phyloP scores from a whole-genome alignment of 2,113 vertebrate species.

The Labeo catla region DNA sequence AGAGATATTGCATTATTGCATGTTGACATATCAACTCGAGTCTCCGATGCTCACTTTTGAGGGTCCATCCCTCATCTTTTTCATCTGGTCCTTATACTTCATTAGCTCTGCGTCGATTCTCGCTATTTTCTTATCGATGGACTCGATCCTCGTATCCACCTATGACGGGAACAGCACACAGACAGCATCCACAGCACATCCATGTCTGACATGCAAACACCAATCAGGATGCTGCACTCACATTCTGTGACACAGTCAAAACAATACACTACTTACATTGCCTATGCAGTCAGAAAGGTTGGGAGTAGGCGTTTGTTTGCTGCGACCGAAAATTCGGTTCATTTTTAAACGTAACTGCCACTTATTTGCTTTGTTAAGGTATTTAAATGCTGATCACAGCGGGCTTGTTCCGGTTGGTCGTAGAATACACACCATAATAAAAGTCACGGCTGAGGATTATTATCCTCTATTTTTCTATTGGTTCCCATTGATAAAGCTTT shows the following conservation, averaged over 20 bases:
- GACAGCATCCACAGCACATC: background rate
- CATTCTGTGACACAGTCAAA: background rate
- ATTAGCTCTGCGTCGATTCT: constrained; percentile 90
- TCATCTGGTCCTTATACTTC: constrained; percentile 98
- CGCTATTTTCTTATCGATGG: constrained; percentile 95
- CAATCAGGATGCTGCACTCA: background rate
- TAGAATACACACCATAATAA: constrained; percentile 1
- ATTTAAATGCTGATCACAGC: constrained; percentile 4
- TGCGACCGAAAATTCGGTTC: constrained; percentile 93
- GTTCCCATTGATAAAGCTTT: background rate
- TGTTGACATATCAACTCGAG: background rate
- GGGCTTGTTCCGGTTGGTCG: constrained; percentile 29
- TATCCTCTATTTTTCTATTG: background rate
- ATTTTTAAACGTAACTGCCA: constrained; percentile 68
- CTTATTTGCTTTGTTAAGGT: background rate
- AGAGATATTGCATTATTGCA: background rate
- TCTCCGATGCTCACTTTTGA: constrained; percentile 82
- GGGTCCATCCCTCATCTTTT: constrained; percentile 98
- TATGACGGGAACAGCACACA: constrained; percentile 60
- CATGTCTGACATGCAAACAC: constrained; percentile 4
- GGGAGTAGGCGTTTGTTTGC: constrained; percentile 87
- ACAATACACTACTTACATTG: constrained; percentile 80
- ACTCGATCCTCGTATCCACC: constrained; percentile 93
- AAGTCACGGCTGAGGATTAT: background rate
- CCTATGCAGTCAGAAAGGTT: constrained; percentile 95